Conservation (phyloP, 2,888 invertebrate genomes). For the Mongoloraphidia duomilia region DNA sequence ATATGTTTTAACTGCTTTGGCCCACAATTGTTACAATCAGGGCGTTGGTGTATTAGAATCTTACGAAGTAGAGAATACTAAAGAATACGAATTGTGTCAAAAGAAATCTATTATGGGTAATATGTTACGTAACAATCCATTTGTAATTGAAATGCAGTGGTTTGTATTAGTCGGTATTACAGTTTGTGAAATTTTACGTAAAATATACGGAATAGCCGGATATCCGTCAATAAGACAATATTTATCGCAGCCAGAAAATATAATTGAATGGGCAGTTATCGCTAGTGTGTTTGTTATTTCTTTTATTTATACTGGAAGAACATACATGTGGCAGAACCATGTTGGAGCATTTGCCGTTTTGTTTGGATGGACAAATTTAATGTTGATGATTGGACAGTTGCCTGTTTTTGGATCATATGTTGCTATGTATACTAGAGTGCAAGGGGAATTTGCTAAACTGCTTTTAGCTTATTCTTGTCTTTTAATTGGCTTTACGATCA, state of each 20-base stretch:
- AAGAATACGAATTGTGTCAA: slow-evolving; percentile 60
- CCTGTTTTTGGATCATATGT: slow-evolving; percentile 82
- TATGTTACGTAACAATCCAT: slow-evolving; percentile 57
- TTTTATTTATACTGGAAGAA: slow-evolving; percentile 61
- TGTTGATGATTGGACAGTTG: slow-evolving; percentile 80
- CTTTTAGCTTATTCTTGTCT: slow-evolving; percentile 74
- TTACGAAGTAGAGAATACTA: slow-evolving; percentile 46
- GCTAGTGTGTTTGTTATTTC: slow-evolving; percentile 71
- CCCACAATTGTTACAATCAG: slow-evolving; percentile 74
- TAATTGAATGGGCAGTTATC: slow-evolving; percentile 79
- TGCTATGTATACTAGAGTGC: slow-evolving; percentile 80
- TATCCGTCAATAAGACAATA: slow-evolving; percentile 72
- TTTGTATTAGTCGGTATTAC: slow-evolving; percentile 67
- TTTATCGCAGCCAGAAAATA: slow-evolving; percentile 69
- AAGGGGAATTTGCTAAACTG: slow-evolving; percentile 76
- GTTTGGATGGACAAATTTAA: slow-evolving; percentile 78
- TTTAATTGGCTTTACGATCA: slow-evolving; percentile 72
- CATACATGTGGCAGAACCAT: slow-evolving; percentile 75
- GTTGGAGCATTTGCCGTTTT: slow-evolving; percentile 75
- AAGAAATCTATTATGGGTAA: slow-evolving; percentile 66
- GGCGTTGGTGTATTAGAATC: slow-evolving; percentile 47
- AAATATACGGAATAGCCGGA: slow-evolving; percentile 67
- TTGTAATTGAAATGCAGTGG: slow-evolving; percentile 71
- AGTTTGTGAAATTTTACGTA: slow-evolving; percentile 63
- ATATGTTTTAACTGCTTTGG: slow-evolving; percentile 67